Conservation (phyloP, 2,888 invertebrate genomes). For the Protophormia terraenovae region DNA sequence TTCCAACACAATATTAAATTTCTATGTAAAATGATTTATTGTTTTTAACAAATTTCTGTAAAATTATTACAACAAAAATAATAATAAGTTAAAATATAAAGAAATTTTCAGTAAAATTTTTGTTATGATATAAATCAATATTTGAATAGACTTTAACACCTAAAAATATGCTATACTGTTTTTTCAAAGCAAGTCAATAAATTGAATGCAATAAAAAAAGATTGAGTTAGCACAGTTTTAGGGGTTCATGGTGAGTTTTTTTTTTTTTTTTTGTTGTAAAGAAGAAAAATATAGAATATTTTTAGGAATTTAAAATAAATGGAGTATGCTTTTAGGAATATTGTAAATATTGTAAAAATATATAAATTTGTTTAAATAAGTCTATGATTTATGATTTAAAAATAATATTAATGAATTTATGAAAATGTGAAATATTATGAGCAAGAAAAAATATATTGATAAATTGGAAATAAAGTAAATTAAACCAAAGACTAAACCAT, state of each 20-base stretch:
- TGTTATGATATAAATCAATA: constrained; percentile 38
- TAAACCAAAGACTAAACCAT: no score
- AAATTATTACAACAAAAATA: constrained; percentile 9
- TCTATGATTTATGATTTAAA: not conserved
- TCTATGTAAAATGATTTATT: constrained; percentile 47
- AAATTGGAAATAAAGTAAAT: no score
- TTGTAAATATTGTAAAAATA: no score
- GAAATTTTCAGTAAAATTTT: constrained; percentile 25
- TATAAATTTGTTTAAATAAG: not conserved
- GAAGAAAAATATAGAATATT: not conserved
- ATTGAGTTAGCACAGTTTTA: not conserved
- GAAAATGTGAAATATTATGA: not conserved
- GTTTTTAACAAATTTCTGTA: constrained; percentile 22
- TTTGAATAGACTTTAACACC: constrained; percentile 13
- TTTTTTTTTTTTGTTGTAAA: not conserved
- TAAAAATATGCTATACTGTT: constrained; percentile 35
- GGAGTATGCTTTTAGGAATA: not conserved
- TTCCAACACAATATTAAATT: not conserved
- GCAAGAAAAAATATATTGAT: no score
- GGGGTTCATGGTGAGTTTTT: not conserved
- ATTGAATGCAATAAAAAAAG: not conserved
- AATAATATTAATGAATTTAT: not conserved
- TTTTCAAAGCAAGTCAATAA: constrained; percentile 4
- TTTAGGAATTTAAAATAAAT: no score
- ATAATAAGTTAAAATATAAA: constrained; percentile 7